Evolutionary conservation across 2,888 invertebrate species (phyloP).

Genomic region (Caenorhabditis sp.): DNA sequence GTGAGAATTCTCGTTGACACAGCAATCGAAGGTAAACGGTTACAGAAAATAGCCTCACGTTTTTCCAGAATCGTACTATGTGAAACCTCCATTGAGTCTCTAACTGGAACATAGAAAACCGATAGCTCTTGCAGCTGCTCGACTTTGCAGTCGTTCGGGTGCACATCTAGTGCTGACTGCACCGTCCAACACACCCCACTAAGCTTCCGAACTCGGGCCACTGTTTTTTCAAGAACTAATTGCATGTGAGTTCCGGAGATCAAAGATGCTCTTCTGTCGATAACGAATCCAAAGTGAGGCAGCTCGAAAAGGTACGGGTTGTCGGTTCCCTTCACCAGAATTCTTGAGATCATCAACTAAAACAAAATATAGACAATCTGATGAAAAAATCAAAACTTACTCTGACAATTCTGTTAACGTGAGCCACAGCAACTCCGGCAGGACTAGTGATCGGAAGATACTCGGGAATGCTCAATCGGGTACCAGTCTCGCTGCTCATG

Average conservation of each 20-base stretch:
- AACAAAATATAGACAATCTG: background rate
- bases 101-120: background rate
- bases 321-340: conserved; percentile 31
- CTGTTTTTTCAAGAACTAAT: conserved; percentile 30
- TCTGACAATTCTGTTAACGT: conserved; percentile 9
- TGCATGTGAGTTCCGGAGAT: conserved; percentile 36
- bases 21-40: too few relatives aligned
- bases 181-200: conserved; percentile 35
- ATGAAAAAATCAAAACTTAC: too few relatives aligned
- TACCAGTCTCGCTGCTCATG: conserved; percentile 1
- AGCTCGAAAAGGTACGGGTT: conserved; percentile 29
- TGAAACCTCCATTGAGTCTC: conserved; percentile 38
- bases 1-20: background rate
- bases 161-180: conserved; percentile 3
- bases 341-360: conserved; percentile 29
- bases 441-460: conserved; percentile 49
- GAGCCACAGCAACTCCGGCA: conserved; percentile 30
- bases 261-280: conserved; percentile 9
- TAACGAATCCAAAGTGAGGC: conserved; percentile 20
- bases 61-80: background rate
- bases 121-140: conserved; percentile 9
- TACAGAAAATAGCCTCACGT: too few relatives aligned
- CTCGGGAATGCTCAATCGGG: conserved; percentile 17
- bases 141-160: conserved; percentile 3
- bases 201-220: background rate